Base-by-base conservation (phyloP, 2,888 invertebrate genomes). In the Allophyes oxyacanthae region DNA sequence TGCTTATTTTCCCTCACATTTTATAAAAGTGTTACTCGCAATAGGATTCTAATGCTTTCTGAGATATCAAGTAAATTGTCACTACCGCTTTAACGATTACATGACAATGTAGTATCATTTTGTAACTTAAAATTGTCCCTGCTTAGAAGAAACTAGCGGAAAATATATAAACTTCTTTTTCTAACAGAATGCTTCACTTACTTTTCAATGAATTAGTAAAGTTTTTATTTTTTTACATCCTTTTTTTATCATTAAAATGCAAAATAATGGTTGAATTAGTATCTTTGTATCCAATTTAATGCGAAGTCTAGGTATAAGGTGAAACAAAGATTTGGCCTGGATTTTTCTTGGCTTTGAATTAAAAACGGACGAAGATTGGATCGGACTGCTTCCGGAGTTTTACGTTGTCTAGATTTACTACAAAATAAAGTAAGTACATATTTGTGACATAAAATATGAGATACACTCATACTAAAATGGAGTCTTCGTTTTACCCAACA, bases 1-100 rank as follows among this genome's bases (percentile, higher is more conserved):
- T 42, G 32, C 14, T 7, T 20, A 9, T 2, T 42, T 49, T 60
- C 54, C 11, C 60, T 49, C 41, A 64, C 41, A 36, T 33, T 38
- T 42, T 15, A 59, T 53, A 37, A 53, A 40, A 49, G 1, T n/a
- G n/a, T n/a, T n/a, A n/a, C 15, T 44, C 2, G 15, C 32, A 30
- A 25, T 32, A 33, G 15, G 32, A 33, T 20, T 33, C 32, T 28
- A 13, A 15, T 33, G 15, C 43, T 20, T 44, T 26, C 1, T 34
- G 10, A 32, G 50, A 13, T 34, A 28, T 15, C 32, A 40, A 26
- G 32, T 26, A 14, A 58, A 41, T 34, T 20, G 1, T 10, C 25
- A 32, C n/a, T 37, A 30, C 4, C 25, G n/a, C 32, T 32, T 32
- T 20, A 20, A 20, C 4, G 32, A 10, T 32, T 32, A 8, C 30